Conservation (phyloP, 2,113 vertebrate species). For the Otocyon megalotis region DNA sequence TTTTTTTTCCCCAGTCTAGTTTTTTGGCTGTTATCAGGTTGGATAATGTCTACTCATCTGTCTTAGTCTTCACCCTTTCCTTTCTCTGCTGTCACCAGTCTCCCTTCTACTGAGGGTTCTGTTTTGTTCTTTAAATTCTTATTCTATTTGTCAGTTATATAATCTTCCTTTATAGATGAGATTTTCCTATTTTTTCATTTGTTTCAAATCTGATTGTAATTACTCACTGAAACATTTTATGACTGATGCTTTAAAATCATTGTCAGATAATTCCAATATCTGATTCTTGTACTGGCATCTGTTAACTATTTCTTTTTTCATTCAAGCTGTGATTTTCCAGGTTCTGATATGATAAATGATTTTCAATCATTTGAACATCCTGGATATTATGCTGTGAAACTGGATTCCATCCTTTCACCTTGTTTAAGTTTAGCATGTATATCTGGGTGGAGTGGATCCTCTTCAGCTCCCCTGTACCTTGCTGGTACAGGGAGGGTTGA, state of each 20-base stretch:
- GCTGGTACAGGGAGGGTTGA: not conserved
- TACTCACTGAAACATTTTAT: not conserved
- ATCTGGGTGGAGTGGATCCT: not conserved
- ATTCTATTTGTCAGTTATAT: not conserved
- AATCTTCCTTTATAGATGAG: not conserved
- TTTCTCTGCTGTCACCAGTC: not conserved
- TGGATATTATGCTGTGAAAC: not conserved
- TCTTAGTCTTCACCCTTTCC: not conserved
- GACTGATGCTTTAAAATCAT: not conserved
- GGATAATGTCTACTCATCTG: not conserved
- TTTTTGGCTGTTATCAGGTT: not conserved
- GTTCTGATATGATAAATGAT: not conserved
- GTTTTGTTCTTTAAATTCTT: not conserved
- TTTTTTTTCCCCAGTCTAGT: not conserved
- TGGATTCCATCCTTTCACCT: not conserved
- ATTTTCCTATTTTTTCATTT: not conserved
- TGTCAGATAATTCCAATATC: not conserved
- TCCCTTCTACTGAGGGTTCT: not conserved
- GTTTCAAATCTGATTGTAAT: not conserved
- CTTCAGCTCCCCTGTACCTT: not conserved
- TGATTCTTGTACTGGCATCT: not conserved
- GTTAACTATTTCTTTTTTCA: not conserved
- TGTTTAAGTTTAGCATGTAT: not conserved
- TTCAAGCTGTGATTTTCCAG: not conserved
- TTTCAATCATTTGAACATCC: not conserved